phyloP scores from a whole-genome alignment of 2,113 vertebrate genomes.

The Odocoileus hemionus region DNA sequence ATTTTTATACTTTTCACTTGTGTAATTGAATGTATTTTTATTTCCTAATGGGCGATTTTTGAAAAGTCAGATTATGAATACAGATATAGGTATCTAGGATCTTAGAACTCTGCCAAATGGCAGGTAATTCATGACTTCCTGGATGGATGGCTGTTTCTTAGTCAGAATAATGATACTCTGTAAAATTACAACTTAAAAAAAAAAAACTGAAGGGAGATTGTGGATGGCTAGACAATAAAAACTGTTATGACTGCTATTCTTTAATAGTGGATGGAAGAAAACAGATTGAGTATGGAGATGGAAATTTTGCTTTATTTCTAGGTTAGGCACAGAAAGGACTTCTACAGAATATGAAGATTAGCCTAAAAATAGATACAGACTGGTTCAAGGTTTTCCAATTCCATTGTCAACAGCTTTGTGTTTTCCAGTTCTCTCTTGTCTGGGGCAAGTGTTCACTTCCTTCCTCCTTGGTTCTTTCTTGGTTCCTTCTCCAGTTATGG shows the following conservation, averaged over 20 bases:
- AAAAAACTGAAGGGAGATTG: not conserved
- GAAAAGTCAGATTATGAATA: not conserved
- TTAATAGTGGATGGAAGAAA: not conserved
- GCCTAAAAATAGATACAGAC: not conserved
- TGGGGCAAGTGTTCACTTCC: slow-evolving; percentile 43
- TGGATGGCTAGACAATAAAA: not conserved
- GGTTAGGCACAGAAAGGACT: not conserved
- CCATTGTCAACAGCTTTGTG: slow-evolving; percentile 31
- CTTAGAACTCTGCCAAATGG: slow-evolving; percentile 38
- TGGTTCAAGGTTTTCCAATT: slow-evolving; percentile 1
- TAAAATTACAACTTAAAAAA: slow-evolving; percentile 13
- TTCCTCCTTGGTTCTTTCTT: slow-evolving; percentile 47
- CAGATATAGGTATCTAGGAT: not conserved
- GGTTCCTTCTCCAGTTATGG: slow-evolving; percentile 47
- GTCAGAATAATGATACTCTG: slow-evolving; percentile 34
- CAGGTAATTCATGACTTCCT: slow-evolving; percentile 23
- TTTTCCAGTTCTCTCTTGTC: not conserved
- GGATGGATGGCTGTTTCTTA: not conserved
- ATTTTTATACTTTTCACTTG: not conserved
- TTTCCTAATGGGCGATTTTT: not conserved
- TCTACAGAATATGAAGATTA: not conserved
- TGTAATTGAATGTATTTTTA: not conserved
- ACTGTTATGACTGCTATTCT: not conserved
- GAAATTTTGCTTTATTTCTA: not conserved
- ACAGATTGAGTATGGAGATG: not conserved